Evolutionary conservation across 2,888 invertebrate genomes (phyloP).

Genomic region (Aphidoletes aphidimyza): DNA sequence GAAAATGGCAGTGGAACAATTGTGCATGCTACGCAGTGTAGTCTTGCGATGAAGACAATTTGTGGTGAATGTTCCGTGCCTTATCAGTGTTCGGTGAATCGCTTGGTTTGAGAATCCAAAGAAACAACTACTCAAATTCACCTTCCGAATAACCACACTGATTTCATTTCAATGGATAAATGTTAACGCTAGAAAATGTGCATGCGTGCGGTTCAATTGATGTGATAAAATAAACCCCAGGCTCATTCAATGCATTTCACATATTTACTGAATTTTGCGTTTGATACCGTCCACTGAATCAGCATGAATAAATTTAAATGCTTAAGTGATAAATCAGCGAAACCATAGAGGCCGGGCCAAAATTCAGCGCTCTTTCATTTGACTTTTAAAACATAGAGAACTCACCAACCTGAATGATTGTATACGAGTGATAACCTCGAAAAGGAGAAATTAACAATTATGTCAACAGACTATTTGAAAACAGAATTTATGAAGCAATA

Average conservation of each 20-base stretch:
- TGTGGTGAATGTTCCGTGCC: no score
- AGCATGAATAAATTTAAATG: slow-evolving; percentile 45
- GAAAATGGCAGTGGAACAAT: no score
- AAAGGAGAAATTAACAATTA: slow-evolving; percentile 9
- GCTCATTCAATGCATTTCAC: neutral
- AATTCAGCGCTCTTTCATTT: neutral
- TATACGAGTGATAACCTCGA: neutral
- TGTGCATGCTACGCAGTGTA: no score
- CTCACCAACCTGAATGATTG: neutral
- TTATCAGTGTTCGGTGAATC: no score
- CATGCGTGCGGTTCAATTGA: neutral
- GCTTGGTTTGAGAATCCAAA: no score
- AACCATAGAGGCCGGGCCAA: neutral
- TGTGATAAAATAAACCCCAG: neutral
- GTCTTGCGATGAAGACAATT: no score
- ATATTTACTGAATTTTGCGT: neutral
- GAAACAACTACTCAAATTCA: no score
- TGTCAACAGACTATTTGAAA: neutral
- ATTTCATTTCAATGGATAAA: no score
- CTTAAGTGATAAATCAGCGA: slow-evolving; percentile 20
- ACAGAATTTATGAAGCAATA: neutral
- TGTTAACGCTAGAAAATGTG: no score
- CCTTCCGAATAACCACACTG: no score
- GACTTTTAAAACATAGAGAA: neutral
- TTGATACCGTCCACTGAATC: slow-evolving; percentile 41